These are phyloP conservation scores for Diploptera punctata DNA, from an alignment of 2,888 invertebrate genomes.

Conservation along the genomic window DNA sequence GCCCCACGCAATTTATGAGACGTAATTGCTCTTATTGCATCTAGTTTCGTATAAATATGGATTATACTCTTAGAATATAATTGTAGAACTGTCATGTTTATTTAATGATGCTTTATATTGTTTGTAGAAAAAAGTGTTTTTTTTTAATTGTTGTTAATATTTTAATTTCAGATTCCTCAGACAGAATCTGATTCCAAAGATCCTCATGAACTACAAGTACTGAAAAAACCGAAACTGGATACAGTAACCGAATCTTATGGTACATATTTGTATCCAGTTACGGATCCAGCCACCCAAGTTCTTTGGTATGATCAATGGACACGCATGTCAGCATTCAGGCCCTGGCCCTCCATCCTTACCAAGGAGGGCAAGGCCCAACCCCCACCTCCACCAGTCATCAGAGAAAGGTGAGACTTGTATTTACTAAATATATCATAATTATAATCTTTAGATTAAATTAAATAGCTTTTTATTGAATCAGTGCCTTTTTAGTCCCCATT, in stretches of 20 bases:
- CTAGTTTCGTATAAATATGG: too few relatives aligned
- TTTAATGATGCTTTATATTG: too few relatives aligned
- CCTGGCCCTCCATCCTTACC: constrained; percentile 59
- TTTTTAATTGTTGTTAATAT: too few relatives aligned
- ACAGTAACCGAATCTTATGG: constrained; percentile 56
- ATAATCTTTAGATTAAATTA: too few relatives aligned
- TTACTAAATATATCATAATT: too few relatives aligned
- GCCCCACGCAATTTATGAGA: too few relatives aligned
- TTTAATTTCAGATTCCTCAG: not conserved
- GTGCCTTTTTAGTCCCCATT: too few relatives aligned
- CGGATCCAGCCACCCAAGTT: constrained; percentile 18
- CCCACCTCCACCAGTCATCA: not conserved
- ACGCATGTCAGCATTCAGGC: constrained; percentile 65
- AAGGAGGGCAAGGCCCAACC: constrained; percentile 31
- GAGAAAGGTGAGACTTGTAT: constrained; percentile 20
- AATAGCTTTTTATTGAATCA: too few relatives aligned
- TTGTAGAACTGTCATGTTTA: too few relatives aligned
- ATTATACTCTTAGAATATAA: too few relatives aligned
- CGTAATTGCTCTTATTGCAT: too few relatives aligned
- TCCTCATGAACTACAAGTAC: constrained; percentile 42
- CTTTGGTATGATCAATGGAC: constrained; percentile 35
- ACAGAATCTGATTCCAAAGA: constrained; percentile 2
- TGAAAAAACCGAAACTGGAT: constrained; percentile 69
- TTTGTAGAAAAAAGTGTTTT: too few relatives aligned
- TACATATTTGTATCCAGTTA: not conserved